Evolutionary conservation across 2,888 invertebrate genomes (phyloP), one percentile per base, ranked within the genome.

Genomic region (Nymphalis polychloros): DNA sequence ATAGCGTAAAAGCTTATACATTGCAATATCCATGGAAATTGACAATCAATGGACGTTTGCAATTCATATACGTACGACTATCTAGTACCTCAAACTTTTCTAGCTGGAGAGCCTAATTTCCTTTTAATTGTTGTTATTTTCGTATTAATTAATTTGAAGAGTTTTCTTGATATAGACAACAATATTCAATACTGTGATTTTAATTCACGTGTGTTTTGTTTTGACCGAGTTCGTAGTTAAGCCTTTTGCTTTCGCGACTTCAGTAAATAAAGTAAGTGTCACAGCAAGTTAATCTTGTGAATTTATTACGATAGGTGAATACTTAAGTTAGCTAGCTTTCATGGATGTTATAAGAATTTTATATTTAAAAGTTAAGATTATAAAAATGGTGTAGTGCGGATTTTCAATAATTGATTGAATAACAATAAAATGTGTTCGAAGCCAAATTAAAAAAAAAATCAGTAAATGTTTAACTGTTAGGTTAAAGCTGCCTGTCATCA

Each of bases 281-380:
- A 41, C 41, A 67, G 64, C 48, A 59, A 63, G 64, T 67, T 69
- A 64, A 64, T 60, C 67, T 72, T 72, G 63, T 59, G 67, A 71
- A 67, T 71, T 71, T 67, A 69, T 69, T 69, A 71, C 70, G 67
- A 66, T 53, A 57, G 64, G 50, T 68, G 72, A 64, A 72, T 72
- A 70, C 63, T 64, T 41, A 63, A 68, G 49, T 68, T 63, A 20
- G 61, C 53, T 69, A 52, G 70, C 49, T 65, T 60, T 62, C 59
- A 57, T 31, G 49, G 61, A 63, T 66, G 41, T 67, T 69, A 60
- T 67, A 47, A 35, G 19, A 59, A 57, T 2, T 41, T 35, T 41
- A 57, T 57, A n/a, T 35, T 41, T 57, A 35, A 8, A 19, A n/a
- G 35, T 57, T 35, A 35, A 19, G 19, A 23, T n/a, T n/a, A 35